phyloP scores from a whole-genome alignment of 2,888 invertebrate genomes.

The Nipponacmea schrenckii region DNA sequence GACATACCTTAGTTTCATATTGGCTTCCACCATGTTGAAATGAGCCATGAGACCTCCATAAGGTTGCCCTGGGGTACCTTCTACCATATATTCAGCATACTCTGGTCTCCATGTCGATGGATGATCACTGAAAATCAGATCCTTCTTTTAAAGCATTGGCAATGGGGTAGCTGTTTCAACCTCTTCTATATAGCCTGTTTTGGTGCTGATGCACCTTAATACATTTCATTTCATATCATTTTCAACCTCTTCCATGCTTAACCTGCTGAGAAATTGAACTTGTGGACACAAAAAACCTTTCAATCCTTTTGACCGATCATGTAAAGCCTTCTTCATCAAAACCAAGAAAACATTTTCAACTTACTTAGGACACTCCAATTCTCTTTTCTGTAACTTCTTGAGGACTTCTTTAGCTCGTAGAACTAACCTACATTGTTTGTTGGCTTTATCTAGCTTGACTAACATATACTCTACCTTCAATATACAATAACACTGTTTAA shows the following conservation, averaged over 20 bases:
- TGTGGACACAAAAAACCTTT: no score
- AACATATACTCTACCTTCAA: constrained; percentile 89
- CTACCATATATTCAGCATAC: constrained; percentile 98
- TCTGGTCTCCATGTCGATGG: constrained; percentile 87
- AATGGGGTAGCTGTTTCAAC: no score
- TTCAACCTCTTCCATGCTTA: no score
- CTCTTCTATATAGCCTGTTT: no score
- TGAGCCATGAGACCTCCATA: constrained; percentile 95
- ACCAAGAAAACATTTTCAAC: neutral
- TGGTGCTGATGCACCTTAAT: no score
- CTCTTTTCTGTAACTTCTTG: constrained; percentile 77
- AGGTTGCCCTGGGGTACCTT: constrained; percentile 91
- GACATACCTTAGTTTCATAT: constrained; percentile 81
- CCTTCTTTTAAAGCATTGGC: no score
- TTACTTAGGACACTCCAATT: constrained; percentile 45
- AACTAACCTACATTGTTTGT: constrained; percentile 84
- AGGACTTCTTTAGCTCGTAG: constrained; percentile 86
- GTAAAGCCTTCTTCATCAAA: no score
- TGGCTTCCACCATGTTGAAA: constrained; percentile 97
- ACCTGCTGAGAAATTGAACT: no score
- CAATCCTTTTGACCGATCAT: no score
- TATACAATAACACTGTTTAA: neutral
- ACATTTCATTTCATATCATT: no score
- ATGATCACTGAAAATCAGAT: constrained; percentile 60
- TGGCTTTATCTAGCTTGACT: constrained; percentile 90